Evolutionary conservation across 2,113 vertebrate species (phyloP), one percentile per base, ranked within the genome.

Genomic region (Ptilonorhynchus violaceus): DNA sequence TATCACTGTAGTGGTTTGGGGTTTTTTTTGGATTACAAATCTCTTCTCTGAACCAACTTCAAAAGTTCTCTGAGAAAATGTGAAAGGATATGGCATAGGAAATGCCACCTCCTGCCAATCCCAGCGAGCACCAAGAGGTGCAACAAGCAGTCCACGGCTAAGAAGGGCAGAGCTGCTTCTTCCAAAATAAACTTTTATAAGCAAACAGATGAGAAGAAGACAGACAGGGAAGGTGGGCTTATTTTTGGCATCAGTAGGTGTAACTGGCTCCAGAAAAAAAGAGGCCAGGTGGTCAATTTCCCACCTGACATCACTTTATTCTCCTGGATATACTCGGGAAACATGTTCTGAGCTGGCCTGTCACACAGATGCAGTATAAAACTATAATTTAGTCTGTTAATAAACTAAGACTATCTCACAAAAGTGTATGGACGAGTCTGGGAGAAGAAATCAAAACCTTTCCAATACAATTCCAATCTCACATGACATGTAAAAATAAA

Each of bases 211-310:
- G 1, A 15, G 31, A 2, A 5, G 55, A 72, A 76, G 41, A 82
- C 44, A 85, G 74, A 63, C 20, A 77, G 60, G 75, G 41, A 85
- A 87, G 66, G 52, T 93, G 81, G 93, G 60, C 64, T 91, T 92
- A 84, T 44, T 95, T 96, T 47, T 91, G 80, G 73, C 10, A 10
- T n/a, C 37, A 74, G 84, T 44, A 56, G 63, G 52, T 81, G n/a
- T 55, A 87, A 86, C n/a, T 47, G n/a, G 27, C 42, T 78, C 35
- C 52, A 78, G 46, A 76, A 72, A 73, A 87, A 93, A 64, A 80
- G 79, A 60, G 76, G 35, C 62, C 72, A 88, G 70, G 91, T 77
- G 91, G 72, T 47, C 21, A 10, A 39, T 37, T 87, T 86, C 52
- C 60, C 86, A 92, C 47, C 60, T 78, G 56, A 91, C 47, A 47